These are phyloP conservation scores for Hedychridium roseum DNA, from an alignment of 2,888 invertebrate species.

Conservation along the genomic window DNA sequence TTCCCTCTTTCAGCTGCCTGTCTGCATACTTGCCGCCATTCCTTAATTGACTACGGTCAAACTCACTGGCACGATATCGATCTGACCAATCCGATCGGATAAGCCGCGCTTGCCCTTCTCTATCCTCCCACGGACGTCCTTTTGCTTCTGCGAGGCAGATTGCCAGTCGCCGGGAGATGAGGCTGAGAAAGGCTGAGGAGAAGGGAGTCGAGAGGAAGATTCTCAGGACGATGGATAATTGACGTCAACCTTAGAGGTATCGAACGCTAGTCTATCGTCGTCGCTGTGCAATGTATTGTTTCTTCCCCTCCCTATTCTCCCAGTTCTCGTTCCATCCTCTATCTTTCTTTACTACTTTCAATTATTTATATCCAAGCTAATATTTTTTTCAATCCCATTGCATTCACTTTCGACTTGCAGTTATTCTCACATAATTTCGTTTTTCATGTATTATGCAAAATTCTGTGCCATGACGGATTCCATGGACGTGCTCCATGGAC, in stretches of 20 bases:
- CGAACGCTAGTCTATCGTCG: slow-evolving; percentile 15
- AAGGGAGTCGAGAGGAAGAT: not conserved
- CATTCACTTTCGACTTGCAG: too few relatives aligned
- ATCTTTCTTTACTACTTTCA: not conserved
- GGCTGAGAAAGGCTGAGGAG: not conserved
- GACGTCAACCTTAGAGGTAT: slow-evolving; percentile 24
- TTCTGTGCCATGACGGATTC: too few relatives aligned
- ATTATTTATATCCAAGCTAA: too few relatives aligned
- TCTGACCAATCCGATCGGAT: slow-evolving; percentile 26
- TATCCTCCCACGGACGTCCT: not conserved
- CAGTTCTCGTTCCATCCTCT: not conserved
- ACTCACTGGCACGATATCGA: slow-evolving; percentile 27
- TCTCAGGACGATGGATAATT: slow-evolving; percentile 19
- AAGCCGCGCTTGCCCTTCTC: slow-evolving; percentile 10
- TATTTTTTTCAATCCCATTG: too few relatives aligned
- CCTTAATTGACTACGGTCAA: slow-evolving; percentile 34
- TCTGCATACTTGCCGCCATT: slow-evolving; percentile 13
- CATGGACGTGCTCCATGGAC: slow-evolving; percentile 34
- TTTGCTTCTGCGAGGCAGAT: not conserved
- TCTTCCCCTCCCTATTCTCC: slow-evolving; percentile 8
- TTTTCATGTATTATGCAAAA: too few relatives aligned
- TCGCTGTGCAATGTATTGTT: too few relatives aligned
- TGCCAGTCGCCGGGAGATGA: not conserved
- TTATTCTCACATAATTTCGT: too few relatives aligned
- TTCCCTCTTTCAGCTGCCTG: slow-evolving; percentile 23